Evolutionary conservation across 2,888 invertebrate genomes (phyloP).

Genomic region (Minunthozetes semirufus): DNA sequence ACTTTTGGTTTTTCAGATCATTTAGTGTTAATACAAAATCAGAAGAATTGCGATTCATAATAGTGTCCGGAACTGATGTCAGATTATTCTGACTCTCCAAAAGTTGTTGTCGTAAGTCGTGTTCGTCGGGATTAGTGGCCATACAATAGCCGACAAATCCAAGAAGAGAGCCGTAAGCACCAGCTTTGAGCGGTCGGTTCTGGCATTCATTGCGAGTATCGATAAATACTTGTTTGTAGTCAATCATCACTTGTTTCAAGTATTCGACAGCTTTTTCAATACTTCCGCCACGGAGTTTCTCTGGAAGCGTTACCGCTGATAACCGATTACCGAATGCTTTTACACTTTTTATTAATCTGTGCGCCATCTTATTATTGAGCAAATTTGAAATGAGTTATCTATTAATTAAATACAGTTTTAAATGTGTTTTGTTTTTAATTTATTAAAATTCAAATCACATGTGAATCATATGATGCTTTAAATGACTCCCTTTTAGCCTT

Average conservation of each 20-base stretch:
- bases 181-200: conserved; percentile 27
- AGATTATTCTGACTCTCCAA: conserved; percentile 16
- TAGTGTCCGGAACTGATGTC: conserved; percentile 18
- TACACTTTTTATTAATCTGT: background rate
- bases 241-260: conserved; percentile 20
- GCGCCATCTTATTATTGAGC: background rate
- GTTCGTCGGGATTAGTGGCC: conserved; percentile 18
- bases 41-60: background rate
- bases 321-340: background rate
- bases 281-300: conserved; percentile 22
- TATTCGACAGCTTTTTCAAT: conserved; percentile 7
- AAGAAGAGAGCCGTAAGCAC: background rate
- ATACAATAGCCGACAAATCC: background rate
- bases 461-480: too few species aligned
- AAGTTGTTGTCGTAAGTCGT: conserved; percentile 26
- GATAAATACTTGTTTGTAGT: conserved; percentile 27
- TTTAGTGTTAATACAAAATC: background rate
- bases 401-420: too few species aligned
- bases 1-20: conserved; percentile 2
- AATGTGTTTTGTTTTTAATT: too few species aligned
- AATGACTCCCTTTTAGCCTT: too few species aligned
- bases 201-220: conserved; percentile 16
- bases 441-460: too few species aligned
- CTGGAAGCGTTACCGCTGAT: background rate
- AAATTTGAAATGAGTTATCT: background rate